Evolutionary conservation across 1,140 invertebrate species (phyloP).

Genomic region (Dermatophagoides farinae): DNA sequence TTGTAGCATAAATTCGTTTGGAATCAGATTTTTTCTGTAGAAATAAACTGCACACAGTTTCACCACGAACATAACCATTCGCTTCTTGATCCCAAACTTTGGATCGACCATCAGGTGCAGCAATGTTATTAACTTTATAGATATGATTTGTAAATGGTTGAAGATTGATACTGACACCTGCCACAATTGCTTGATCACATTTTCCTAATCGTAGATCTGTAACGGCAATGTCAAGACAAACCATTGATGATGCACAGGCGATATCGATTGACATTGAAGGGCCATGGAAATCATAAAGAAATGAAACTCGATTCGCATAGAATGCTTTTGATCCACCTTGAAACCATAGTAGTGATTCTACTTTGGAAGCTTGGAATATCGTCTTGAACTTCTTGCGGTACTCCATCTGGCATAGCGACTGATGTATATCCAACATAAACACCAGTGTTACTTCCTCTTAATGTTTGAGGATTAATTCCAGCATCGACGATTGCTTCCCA

Average conservation of each 20-base stretch:
- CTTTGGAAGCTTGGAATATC: slow-evolving; percentile 59
- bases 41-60: slow-evolving; percentile 31
- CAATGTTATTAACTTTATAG: slow-evolving; percentile 78
- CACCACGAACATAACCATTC: slow-evolving; percentile 42
- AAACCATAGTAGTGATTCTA: slow-evolving; percentile 70
- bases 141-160: slow-evolving; percentile 62
- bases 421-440: slow-evolving; percentile 61
- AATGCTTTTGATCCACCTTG: slow-evolving; percentile 71
- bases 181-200: slow-evolving; percentile 78
- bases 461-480: slow-evolving; percentile 29
- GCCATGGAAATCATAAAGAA: slow-evolving; percentile 67
- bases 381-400: slow-evolving; percentile 19
- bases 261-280: slow-evolving; percentile 83
- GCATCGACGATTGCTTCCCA: slow-evolving; percentile 87
- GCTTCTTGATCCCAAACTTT: slow-evolving; percentile 43
- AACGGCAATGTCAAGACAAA: slow-evolving; percentile 55
- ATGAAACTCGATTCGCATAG: slow-evolving; percentile 41
- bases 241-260: slow-evolving; percentile 77
- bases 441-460: slow-evolving; percentile 43
- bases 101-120: slow-evolving; percentile 66
- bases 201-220: slow-evolving; percentile 55
- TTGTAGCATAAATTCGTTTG: slow-evolving; percentile 30
- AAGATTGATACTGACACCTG: slow-evolving; percentile 56
- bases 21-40: slow-evolving; percentile 29
- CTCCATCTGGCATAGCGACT: slow-evolving; percentile 17